These are phyloP conservation scores for Menura novaehollandiae DNA, from an alignment of 2,113 vertebrate species.

Conservation along the genomic window DNA sequence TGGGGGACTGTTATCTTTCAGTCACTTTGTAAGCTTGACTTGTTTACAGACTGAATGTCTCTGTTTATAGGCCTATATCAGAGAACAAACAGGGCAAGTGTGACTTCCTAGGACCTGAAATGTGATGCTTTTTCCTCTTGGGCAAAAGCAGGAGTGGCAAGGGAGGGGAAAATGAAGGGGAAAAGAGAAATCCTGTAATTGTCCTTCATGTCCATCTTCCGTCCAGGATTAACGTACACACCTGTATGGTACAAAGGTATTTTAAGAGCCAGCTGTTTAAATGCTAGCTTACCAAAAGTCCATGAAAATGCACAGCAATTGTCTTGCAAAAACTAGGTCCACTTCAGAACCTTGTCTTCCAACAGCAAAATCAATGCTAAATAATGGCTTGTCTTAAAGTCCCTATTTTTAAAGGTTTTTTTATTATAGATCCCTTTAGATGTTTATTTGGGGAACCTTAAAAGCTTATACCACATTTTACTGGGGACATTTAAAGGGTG, in stretches of 20 bases:
- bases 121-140: not conserved
- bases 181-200: constrained; percentile 10
- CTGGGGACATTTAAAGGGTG: constrained; percentile 1
- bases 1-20: constrained; percentile 53
- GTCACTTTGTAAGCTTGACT: constrained; percentile 57
- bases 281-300: not conserved
- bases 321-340: not conserved
- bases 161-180: not conserved
- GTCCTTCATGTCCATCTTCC: not conserved
- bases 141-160: not conserved
- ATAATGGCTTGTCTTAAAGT: not conserved
- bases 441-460: not conserved
- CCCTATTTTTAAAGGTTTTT: not conserved
- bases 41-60: constrained; percentile 63
- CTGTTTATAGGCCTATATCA: constrained; percentile 56
- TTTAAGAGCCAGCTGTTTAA: not conserved
- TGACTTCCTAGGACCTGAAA: constrained; percentile 57
- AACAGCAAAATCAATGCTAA: not conserved
- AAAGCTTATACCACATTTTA: constrained; percentile 7
- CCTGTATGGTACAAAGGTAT: not conserved
- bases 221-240: not conserved
- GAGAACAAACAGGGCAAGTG: constrained; percentile 61
- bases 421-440: not conserved
- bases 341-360: not conserved
- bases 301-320: not conserved